Base-by-base conservation (phyloP, 2,113 vertebrate genomes). In the Glaucomys volans region DNA sequence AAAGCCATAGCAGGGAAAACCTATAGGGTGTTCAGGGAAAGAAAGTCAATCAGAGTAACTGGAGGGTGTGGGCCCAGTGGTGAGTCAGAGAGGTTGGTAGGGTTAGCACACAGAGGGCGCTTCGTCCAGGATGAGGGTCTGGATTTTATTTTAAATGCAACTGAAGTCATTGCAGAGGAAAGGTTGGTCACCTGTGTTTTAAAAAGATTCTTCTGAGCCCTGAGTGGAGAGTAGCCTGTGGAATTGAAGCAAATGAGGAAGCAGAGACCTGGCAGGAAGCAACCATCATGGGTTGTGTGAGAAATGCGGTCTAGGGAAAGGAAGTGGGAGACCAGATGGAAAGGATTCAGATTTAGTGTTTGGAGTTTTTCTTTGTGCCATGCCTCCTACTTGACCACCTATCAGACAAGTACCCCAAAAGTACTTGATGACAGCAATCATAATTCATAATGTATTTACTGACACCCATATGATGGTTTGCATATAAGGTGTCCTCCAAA, bases 41-140 rank as follows among this genome's bases (percentile, higher is more conserved):
- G 26, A 47, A 83, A n/a, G 42, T 2, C 20, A 22, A 24, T 59
- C 30, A 72, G 79, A 69, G 30, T 71, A 52, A 12, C 64, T 22
- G 4, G 64, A 79, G 8, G 35, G 16, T n/a, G 35, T 7, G 16
- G 64, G 44, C 20, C 40, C 24, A 47, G 9, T 11, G 2, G 14
- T 67, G 28, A 32, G 17, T 26, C 28, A 18, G 28, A 59, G 64
- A 35, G 37, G 8, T 4, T 20, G 20, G 30, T 30, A 44, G 30
- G 30, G 32, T 50, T 14, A 28, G 57, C 1, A 0, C 18, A 1
- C 11, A 30, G 54, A 75, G 40, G 59, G 28, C 10, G 0, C 2
- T 3, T 5, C 9, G 35, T 32, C 13, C 17, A 37, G 57, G 35
- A 17, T 26, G 13, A 54, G 47, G 42, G 37, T 35, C 40, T 40